Evolutionary conservation across 2,888 invertebrate species (phyloP), one percentile per base, ranked within the genome.

Genomic region (Anthophora plumipes): DNA sequence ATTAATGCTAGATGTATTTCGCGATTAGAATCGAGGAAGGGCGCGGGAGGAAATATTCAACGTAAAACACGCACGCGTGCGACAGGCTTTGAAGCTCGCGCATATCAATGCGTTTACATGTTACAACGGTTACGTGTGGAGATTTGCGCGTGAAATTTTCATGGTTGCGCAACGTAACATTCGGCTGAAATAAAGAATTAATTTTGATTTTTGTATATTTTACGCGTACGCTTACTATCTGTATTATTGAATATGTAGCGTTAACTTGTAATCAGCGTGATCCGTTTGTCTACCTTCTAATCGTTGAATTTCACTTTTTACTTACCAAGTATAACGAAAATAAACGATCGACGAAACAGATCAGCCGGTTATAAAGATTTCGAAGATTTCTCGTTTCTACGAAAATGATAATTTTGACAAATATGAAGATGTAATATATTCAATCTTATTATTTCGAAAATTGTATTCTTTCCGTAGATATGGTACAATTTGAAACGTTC

Each of bases 1-100:
- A 81, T 85, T 81, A 85, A 83, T 85, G 75, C 77, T 77, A 78
- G 63, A 71, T 81, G 83, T 76, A 76, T 77, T 81, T 77, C 63
- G 66, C 75, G 85, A 85, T 80, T 83, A 85, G 80, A 80, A 77
- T 54, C 64, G 61, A 22, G 61, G 55, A 68, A 60, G 73, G 66
- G 61, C 41, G 41, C 25, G 67, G 17, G 73, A 20, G 67, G 25
- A 52, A 80, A 77, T 77, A 80, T 80, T 72, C 76, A 66, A 50
- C 63, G 72, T 61, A 67, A 82, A 80, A 71, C 48, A 54, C 46
- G 39, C 63, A 52, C 54, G 50, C 46, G 41, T 12, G 55, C 57
- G 64, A 63, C 61, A 25, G 20, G 63, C 72, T 70, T 77, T 71
- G 66, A 73, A 64, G 66, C 59, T 12, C 66, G 12, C 66, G 54